These are phyloP conservation scores for Sebastes matsubarae DNA, from an alignment of 2,797 vertebrate genomes.

Conservation along the genomic window DNA sequence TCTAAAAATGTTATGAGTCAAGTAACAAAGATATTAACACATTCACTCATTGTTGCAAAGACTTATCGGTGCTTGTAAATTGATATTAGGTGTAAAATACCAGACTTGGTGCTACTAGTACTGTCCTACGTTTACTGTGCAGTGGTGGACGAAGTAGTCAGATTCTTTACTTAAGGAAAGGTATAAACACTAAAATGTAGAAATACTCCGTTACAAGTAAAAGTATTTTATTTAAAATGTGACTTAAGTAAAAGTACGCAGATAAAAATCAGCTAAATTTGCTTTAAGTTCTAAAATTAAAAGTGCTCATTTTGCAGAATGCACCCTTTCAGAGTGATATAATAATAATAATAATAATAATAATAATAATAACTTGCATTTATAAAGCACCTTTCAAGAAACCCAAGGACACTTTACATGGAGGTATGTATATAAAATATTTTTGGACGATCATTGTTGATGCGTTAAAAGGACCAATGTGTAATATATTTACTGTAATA, in stretches of 20 bases:
- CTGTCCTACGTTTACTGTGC: not conserved
- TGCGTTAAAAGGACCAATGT: too few species aligned
- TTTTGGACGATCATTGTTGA: too few species aligned
- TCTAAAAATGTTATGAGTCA: not conserved
- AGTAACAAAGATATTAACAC: not conserved
- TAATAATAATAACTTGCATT: too few species aligned
- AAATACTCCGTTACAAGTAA: not conserved
- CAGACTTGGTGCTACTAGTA: not conserved
- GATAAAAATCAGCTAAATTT: not conserved
- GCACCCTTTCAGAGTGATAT: too few species aligned
- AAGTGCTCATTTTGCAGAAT: too few species aligned
- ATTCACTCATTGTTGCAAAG: not conserved
- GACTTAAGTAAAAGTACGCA: not conserved
- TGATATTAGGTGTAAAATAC: not conserved
- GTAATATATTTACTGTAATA: too few species aligned
- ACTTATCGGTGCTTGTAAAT: not conserved
- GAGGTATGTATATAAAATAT: too few species aligned
- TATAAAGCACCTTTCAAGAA: too few species aligned
- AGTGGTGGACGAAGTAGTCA: not conserved
- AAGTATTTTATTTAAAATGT: not conserved
- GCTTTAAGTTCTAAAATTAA: not conserved
- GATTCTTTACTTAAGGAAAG: not conserved
- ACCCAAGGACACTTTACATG: too few species aligned
- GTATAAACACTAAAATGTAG: not conserved
- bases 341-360: too few species aligned